Percentiles rank a stretch among this genome's conserved stretches.
These are phyloP conservation scores for Bombus pyrosoma DNA, from an alignment of 1,140 invertebrate species.

Conservation along the genomic window DNA sequence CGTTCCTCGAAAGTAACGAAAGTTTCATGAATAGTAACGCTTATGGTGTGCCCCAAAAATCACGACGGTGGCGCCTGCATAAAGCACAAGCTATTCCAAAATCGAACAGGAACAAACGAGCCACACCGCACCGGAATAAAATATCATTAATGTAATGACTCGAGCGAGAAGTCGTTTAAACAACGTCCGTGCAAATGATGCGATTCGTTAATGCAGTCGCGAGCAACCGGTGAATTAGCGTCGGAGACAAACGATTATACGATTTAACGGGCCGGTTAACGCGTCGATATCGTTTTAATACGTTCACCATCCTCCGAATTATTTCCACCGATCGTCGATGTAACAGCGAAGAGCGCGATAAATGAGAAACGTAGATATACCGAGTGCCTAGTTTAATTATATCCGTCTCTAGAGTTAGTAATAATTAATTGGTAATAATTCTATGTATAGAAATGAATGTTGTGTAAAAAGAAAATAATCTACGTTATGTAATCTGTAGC, in stretches of 20 bases:
- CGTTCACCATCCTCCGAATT: constrained; percentile 9
- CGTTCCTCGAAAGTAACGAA: neutral
- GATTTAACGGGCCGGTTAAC: constrained; percentile 35
- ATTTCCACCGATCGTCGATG: neutral
- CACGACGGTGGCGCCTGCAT: neutral
- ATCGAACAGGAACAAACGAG: constrained; percentile 14
- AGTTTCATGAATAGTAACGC: neutral
- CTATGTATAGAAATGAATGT: too few relatives aligned
- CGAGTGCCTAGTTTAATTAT: neutral
- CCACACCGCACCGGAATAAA: constrained; percentile 15
- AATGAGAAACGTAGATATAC: neutral
- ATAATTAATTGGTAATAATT: too few relatives aligned
- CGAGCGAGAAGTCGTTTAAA: constrained; percentile 39
- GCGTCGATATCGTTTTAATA: constrained; percentile 42
- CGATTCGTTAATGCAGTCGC: constrained; percentile 43
- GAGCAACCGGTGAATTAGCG: constrained; percentile 22
- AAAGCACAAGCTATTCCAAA: constrained; percentile 3
- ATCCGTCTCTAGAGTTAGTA: neutral
- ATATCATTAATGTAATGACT: constrained; percentile 50
- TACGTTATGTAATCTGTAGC: neutral
- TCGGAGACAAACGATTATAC: constrained; percentile 41
- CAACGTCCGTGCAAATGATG: constrained; percentile 29
- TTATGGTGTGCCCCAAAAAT: neutral
- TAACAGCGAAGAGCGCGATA: neutral
- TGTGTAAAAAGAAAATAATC: neutral